phyloP scores from a whole-genome alignment of 1,140 invertebrate species.

The Drosophila persimilis region DNA sequence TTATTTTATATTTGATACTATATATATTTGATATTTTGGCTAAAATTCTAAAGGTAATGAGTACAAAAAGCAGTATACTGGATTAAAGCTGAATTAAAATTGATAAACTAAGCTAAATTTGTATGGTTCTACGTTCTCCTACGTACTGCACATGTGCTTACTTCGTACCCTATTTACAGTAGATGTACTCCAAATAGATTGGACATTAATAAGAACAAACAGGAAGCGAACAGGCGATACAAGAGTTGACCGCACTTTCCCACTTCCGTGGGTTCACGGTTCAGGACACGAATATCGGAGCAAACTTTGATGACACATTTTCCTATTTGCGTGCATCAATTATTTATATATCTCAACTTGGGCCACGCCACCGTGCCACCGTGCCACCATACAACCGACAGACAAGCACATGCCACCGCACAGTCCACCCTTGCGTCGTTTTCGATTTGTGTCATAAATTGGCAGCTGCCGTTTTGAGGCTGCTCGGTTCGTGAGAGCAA shows the following conservation, averaged over 20 bases:
- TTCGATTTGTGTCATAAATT: conserved; percentile 79
- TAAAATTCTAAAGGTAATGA: too few species aligned
- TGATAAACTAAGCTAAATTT: background rate
- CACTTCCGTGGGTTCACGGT: conserved; percentile 36
- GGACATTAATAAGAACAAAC: background rate
- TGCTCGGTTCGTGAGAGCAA: conserved; percentile 41
- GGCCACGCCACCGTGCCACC: background rate
- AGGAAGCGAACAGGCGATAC: conserved; percentile 33
- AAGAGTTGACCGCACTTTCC: conserved; percentile 36
- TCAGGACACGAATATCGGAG: conserved; percentile 25
- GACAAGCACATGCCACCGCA: too few species aligned
- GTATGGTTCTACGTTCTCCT: too few species aligned
- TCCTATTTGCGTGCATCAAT: conserved; percentile 76
- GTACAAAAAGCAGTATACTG: too few species aligned
- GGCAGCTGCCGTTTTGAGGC: conserved; percentile 52
- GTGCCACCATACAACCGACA: too few species aligned
- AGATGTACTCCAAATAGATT: conserved; percentile 4
- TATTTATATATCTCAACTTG: conserved; percentile 50
- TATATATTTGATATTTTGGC: too few species aligned
- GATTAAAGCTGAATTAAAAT: background rate
- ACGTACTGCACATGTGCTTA: too few species aligned
- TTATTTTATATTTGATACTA: too few species aligned
- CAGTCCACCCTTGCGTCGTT: conserved; percentile 17
- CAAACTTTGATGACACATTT: conserved; percentile 67
- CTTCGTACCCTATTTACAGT: too few species aligned